Evolutionary conservation across 1,140 invertebrate genomes (phyloP), one percentile per base, ranked within the genome.

Genomic region (Eueides isabella): DNA sequence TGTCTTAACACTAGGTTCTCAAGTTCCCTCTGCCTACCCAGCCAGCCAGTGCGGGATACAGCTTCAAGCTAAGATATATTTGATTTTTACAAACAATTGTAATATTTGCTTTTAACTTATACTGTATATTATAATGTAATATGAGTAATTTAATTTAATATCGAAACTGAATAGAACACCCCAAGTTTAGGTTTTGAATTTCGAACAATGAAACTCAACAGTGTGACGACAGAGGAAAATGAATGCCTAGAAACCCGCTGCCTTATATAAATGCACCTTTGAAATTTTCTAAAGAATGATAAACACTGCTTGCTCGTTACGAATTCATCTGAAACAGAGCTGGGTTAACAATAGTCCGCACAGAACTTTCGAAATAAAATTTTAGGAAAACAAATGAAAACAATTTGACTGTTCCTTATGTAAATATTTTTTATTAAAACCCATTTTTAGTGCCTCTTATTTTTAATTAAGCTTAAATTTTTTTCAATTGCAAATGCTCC

Each of bases 191-290:
- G 30, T 69, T 69, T 69, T 69, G 44, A 69, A 69, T 69, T 61
- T 69, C 28, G 33, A 69, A 69, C 48, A 69, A 69, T 69, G 67
- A 69, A 48, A 55, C 30, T 69, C 67, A 11, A 61, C 67, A 61
- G 67, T 55, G 67, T 55, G 26, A 69, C 44, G 67, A 44, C 67
- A 61, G 48, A 26, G 67, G 44, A 26, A 69, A 69, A 69, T 69
- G 67, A 69, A 69, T 68, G 33, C 44, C 41, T 19, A 23, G 48
- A 30, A 69, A 61, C 67, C 61, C 69, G 44, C 61, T 71, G 35
- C 35, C 61, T 71, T 38, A 67, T 61, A 72, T 72, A 67, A 72
- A 72, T 61, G 35, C 64, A 65, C 44, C 30, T 72, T 72, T 72
- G 44, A 61, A 72, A 65, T 44, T 71, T 61, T 61, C 44, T 61